Base-by-base conservation (phyloP, 2,888 invertebrate species). In the Cetonia aurata region DNA sequence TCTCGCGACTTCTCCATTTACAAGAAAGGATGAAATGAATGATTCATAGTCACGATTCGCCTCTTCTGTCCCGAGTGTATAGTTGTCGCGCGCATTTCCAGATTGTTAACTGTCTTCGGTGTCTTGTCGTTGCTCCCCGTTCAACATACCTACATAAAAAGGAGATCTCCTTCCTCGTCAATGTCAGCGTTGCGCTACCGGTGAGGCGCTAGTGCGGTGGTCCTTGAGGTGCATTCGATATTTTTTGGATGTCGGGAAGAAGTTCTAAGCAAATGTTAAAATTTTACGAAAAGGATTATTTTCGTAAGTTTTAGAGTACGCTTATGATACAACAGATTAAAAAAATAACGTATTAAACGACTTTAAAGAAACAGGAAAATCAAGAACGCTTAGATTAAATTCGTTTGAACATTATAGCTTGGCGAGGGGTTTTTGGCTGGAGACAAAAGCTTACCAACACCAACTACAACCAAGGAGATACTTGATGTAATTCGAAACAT, bases 1-100 rank as follows among this genome's bases (percentile, higher is more conserved):
- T 60, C 60, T 37, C 1, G 1, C 9, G 48, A 60, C 60, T 31
- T 56, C 37, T 56, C 37, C 60, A 8, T 46, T 6, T 48, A 46
- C 44, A 46, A 48, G 33, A 60, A 44, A 59, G 62, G 59, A 62
- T 60, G 69, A 55, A 60, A 71, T 68, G 67, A 71, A 71, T 68
- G 71, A 71, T 71, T 71, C 71, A 71, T 71, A 60, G 71, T 68
- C 71, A 68, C 71, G 71, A 71, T 60, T 68, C 17, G 46, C 31
- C 66, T 41, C 50, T 59, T 15, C 48, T 17, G 9, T 25, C 52
- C 12, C 52, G 55, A 9, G 13, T 60, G 46, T 13, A 46, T 33
- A 46, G 46, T 44, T 59, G 44, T 59, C 59, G 25, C 25, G 59
- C 31, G 25, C 59, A 59, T 59, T 59, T 59, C 44, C 44, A 59